Percentiles rank a stretch among this genome's conserved stretches.
phyloP scores from a whole-genome alignment of 2,113 vertebrate species.

The Scartelaos histophorus region DNA sequence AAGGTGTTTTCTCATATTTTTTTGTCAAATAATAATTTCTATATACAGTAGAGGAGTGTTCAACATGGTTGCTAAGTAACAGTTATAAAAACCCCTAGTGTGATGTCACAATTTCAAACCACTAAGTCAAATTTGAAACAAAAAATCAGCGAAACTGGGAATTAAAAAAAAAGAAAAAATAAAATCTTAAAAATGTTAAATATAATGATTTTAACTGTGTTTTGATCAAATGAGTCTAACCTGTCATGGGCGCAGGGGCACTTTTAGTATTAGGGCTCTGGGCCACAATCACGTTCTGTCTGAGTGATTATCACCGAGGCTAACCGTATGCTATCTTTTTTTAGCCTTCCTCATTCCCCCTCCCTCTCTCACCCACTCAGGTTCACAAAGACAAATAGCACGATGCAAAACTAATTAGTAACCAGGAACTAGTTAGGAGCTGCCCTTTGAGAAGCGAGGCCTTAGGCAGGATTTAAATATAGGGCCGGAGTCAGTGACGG shows the following conservation, averaged over 20 bases:
- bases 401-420: constrained; percentile 79
- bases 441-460: constrained; percentile 75
- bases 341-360: constrained; percentile 51
- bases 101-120: no score
- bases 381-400: constrained; percentile 78
- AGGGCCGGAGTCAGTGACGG: constrained; percentile 78
- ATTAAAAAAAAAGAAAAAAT: no score
- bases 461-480: constrained; percentile 78
- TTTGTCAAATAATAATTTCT: no score
- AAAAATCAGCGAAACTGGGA: no score
- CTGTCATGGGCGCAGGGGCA: not conserved
- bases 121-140: no score
- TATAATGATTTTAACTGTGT: no score
- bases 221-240: not conserved
- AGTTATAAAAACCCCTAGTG: no score
- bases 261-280: constrained; percentile 13
- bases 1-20: no score
- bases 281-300: constrained; percentile 10
- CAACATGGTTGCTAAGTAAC: no score
- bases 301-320: constrained; percentile 53
- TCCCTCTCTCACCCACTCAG: constrained; percentile 17
- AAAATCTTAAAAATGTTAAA: no score
- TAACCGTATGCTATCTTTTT: constrained; percentile 67
- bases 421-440: constrained; percentile 80
- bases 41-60: no score